Evolutionary conservation across 92 coral and sea anemone genomes (phyloP).

Genomic region (Parazoanthus atlanticus): DNA sequence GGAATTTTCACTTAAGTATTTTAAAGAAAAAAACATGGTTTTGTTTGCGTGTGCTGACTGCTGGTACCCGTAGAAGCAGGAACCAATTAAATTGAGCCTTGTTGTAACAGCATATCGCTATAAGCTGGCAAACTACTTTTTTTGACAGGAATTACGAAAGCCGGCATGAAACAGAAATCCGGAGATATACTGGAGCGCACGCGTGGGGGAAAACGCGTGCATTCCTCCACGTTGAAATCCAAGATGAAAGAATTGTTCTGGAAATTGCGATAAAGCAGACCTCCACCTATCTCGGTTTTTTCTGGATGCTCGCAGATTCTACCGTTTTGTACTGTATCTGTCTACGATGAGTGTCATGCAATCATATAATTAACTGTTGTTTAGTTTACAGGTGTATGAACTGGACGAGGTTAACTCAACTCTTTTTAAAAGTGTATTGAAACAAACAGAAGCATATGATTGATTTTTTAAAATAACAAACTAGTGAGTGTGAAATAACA

Average conservation of each 20-base stretch:
- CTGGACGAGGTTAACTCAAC: background rate
- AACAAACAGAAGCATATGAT: background rate
- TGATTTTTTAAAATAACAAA: background rate
- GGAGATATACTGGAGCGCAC: background rate
- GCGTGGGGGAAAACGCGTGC: background rate
- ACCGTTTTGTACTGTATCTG: background rate
- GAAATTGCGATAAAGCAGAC: conserved; percentile 13
- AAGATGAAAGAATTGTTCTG: background rate
- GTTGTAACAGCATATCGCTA: background rate
- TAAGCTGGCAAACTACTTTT: background rate
- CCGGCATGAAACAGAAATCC: background rate
- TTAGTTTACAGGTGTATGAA: background rate
- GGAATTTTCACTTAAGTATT: background rate
- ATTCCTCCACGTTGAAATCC: conserved; percentile 10
- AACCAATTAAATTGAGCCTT: background rate
- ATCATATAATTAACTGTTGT: background rate
- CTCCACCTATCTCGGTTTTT: background rate
- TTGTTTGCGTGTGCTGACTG: background rate
- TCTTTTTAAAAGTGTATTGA: background rate
- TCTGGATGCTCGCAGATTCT: background rate
- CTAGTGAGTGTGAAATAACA: background rate
- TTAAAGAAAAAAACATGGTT: too few species aligned
- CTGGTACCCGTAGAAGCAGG: conserved; percentile 5
- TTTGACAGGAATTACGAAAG: background rate
- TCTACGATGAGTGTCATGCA: background rate